Evolutionary conservation across 2,888 invertebrate species (phyloP).

Genomic region (Polietes domitor): DNA sequence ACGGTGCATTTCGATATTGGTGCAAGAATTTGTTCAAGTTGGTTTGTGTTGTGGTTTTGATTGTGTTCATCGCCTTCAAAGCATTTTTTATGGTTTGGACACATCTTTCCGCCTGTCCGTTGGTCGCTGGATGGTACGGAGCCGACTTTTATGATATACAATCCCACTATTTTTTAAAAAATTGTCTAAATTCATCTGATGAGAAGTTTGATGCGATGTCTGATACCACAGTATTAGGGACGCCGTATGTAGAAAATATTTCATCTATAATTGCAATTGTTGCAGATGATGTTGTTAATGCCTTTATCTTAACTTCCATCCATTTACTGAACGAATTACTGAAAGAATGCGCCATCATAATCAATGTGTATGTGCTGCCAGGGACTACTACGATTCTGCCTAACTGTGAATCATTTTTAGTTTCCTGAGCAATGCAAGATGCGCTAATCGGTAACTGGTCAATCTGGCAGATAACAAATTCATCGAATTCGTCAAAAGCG

Average conservation of each 20-base stretch:
- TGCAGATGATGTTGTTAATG: slow-evolving; percentile 15
- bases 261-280: slow-evolving; percentile 64
- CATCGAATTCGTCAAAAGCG: background rate
- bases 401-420: background rate
- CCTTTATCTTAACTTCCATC: slow-evolving; percentile 27
- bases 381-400: slow-evolving; percentile 42
- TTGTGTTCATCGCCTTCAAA: slow-evolving; percentile 52
- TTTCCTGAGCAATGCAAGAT: background rate
- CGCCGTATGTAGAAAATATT: slow-evolving; percentile 67
- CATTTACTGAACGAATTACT: slow-evolving; percentile 54
- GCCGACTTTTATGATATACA: slow-evolving; percentile 60
- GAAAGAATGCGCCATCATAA: slow-evolving; percentile 78
- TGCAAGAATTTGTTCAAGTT: slow-evolving; percentile 57
- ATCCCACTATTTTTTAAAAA: slow-evolving; percentile 51
- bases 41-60: slow-evolving; percentile 35
- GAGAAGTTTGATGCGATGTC: slow-evolving; percentile 69
- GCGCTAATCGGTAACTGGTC: slow-evolving; percentile 23
- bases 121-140: slow-evolving; percentile 67
- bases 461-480: slow-evolving; percentile 22
- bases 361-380: slow-evolving; percentile 69
- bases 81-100: slow-evolving; percentile 59
- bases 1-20: slow-evolving; percentile 45
- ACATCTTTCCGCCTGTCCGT: slow-evolving; percentile 43
- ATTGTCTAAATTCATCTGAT: slow-evolving; percentile 52
- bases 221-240: slow-evolving; percentile 68